Conservation (phyloP, 2,797 vertebrate genomes). For the Chiroxiphia lanceolata region DNA sequence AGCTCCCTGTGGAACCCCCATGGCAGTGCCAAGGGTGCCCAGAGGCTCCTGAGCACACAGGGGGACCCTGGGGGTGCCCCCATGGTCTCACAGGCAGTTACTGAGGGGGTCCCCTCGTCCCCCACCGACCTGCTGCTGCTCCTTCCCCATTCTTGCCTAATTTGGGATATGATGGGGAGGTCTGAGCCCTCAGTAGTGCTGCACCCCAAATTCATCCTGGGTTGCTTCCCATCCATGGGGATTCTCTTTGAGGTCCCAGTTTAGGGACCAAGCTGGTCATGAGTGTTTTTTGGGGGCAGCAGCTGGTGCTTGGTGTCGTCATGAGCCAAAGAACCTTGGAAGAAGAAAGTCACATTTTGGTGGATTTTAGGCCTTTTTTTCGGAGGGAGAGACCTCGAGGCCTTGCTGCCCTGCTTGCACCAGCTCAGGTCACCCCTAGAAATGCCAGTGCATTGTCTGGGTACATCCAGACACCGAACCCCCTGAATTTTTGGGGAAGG, state of each 20-base stretch:
- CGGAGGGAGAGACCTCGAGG: neutral
- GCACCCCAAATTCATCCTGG: accelerated
- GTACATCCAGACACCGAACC: neutral
- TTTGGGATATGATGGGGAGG: accelerated
- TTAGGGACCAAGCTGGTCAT: no score
- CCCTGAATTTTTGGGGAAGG: accelerated
- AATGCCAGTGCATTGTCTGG: accelerated
- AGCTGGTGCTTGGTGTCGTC: neutral
- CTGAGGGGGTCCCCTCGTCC: neutral
- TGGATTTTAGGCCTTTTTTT: neutral
- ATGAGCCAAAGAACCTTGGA: no score
- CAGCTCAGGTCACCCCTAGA: neutral
- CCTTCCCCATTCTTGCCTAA: neutral
- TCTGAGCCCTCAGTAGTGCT: accelerated
- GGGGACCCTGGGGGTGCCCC: neutral
- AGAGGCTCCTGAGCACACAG: accelerated
- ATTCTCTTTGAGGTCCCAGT: neutral
- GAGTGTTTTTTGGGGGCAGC: neutral
- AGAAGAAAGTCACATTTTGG: neutral
- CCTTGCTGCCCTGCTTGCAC: neutral
- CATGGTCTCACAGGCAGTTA: accelerated
- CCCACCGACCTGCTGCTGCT: neutral
- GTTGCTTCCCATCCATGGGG: accelerated
- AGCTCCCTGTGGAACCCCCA: neutral
- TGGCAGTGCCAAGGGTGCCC: neutral